A percentile compares a stretch with the other conserved stretches of the same genome.
Evolutionary conservation across 1,140 invertebrate species (phyloP).

Genomic region (Branchinecta lynchi): DNA sequence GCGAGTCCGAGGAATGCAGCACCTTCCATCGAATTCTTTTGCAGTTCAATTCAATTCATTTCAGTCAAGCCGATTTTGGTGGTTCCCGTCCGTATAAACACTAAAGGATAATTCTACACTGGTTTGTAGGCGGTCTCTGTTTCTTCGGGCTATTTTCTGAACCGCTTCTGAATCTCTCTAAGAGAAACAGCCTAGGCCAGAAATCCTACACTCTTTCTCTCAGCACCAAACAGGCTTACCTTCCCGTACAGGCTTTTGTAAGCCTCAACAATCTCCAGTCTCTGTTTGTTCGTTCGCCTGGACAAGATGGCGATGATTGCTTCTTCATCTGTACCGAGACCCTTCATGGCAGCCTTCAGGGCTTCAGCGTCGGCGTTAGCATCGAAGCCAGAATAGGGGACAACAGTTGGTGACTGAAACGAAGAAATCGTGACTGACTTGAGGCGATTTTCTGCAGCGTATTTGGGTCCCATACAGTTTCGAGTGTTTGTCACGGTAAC

Average conservation of each 20-base stretch:
- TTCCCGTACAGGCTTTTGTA: conserved; percentile 60
- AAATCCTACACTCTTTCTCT: too few relatives aligned
- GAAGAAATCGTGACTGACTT: conserved; percentile 8
- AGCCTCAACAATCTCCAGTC: conserved; percentile 45
- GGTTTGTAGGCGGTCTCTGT: not conserved
- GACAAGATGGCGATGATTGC: conserved; percentile 53
- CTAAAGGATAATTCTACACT: too few relatives aligned
- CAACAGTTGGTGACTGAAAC: conserved; percentile 43
- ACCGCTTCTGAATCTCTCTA: not conserved
- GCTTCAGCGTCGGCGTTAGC: conserved; percentile 47
- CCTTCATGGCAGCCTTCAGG: conserved; percentile 55
- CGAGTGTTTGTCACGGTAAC: too few relatives aligned
- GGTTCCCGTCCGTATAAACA: too few relatives aligned
- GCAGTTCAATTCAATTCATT: too few relatives aligned
- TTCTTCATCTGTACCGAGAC: conserved; percentile 57
- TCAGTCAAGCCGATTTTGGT: too few relatives aligned
- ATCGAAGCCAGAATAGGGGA: conserved; percentile 41
- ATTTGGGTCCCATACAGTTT: too few relatives aligned
- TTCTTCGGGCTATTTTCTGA: not conserved
- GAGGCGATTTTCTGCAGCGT: too few relatives aligned
- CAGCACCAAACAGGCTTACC: conserved; percentile 32
- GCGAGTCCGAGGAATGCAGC: not conserved
- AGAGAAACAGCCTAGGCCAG: not conserved
- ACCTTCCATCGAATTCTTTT: not conserved
- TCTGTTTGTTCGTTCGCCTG: conserved; percentile 44